Conservation (phyloP, 1,140 invertebrate species). For the Drosophila tsacasi region DNA sequence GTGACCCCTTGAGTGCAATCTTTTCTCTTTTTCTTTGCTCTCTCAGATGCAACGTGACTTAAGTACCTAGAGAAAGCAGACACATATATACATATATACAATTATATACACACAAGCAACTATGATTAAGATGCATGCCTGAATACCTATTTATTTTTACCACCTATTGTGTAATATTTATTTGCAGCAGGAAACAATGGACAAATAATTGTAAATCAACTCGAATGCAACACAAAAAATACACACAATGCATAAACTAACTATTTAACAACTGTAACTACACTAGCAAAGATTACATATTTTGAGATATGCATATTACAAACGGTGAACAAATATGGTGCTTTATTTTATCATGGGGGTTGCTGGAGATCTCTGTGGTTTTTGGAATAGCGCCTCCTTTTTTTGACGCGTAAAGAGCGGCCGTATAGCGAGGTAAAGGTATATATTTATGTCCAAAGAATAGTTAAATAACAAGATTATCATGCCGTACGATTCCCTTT, state of each 20-base stretch:
- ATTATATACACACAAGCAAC: conserved; percentile 45
- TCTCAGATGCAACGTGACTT: conserved; percentile 57
- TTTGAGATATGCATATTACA: conserved; percentile 77
- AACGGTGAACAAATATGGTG: neutral
- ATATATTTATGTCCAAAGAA: too few relatives aligned
- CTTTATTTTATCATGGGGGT: conserved; percentile 5
- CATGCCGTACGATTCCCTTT: too few relatives aligned
- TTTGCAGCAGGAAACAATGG: conserved; percentile 64
- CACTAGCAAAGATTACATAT: conserved; percentile 74
- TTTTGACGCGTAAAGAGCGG: too few relatives aligned
- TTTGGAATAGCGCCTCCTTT: neutral
- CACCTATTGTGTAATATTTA: conserved; percentile 66
- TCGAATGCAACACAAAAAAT: conserved; percentile 32
- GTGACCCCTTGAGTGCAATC: conserved; percentile 42
- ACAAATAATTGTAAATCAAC: conserved; percentile 73
- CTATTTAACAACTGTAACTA: conserved; percentile 45
- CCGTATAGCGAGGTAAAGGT: too few relatives aligned
- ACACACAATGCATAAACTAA: conserved; percentile 48
- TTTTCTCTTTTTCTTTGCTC: conserved; percentile 49
- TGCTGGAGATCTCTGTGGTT: neutral
- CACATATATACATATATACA: conserved; percentile 18
- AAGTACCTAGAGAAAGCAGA: conserved; percentile 78
- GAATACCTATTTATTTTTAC: conserved; percentile 59
- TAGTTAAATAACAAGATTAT: too few relatives aligned
- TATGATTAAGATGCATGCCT: conserved; percentile 47